Base-by-base conservation (phyloP, 2,888 invertebrate species). In the Tenthredo livida region DNA sequence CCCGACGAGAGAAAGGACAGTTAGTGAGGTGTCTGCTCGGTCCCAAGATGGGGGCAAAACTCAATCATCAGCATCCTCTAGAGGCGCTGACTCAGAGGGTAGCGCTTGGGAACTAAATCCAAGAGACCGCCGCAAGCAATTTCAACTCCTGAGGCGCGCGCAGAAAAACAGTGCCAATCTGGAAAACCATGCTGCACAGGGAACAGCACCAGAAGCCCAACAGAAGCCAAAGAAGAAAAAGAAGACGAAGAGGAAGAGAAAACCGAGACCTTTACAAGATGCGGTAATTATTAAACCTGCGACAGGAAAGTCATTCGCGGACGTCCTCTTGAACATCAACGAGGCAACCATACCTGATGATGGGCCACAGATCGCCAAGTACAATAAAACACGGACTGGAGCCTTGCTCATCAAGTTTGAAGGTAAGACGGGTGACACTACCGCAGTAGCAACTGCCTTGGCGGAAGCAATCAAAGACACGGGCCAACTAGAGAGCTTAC, bases 391-490 rank as follows among this genome's bases (percentile, higher is more conserved):
- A 7, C 58, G 9, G 58, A 58, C 17, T 1, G 58, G 58, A 58
- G 21, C 0, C 58, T 6, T 58, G n/a, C 21, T 58, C 47, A 58
- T 29, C 58, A 25, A 73, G 15, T 17, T 4, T 50, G 17, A 33
- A 61, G 73, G 54, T 21, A 12, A 10, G 58, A 33, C 5, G 82
- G 54, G 61, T 54, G 25, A 73, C 25, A 40, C 85, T 77, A 25
- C 77, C 84, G 78, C 58, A 37, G 43, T 9, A n/a, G 33, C 61
- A 40, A 67, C 21, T 21, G 67, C 2, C 15, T 21, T 10, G 61
- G 77, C 29, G 9, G 10, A 43, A 43, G 43, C 43, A 43, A 12
- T 43, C 43, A 43, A 43, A 43, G 43, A 43, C 12, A 43, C 43
- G 43, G 43, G 43, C 12, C 6, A 43, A 9, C 12, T 43, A 43